phyloP scores from a whole-genome alignment of 2,888 invertebrate species.

The Ophion ellenae region DNA sequence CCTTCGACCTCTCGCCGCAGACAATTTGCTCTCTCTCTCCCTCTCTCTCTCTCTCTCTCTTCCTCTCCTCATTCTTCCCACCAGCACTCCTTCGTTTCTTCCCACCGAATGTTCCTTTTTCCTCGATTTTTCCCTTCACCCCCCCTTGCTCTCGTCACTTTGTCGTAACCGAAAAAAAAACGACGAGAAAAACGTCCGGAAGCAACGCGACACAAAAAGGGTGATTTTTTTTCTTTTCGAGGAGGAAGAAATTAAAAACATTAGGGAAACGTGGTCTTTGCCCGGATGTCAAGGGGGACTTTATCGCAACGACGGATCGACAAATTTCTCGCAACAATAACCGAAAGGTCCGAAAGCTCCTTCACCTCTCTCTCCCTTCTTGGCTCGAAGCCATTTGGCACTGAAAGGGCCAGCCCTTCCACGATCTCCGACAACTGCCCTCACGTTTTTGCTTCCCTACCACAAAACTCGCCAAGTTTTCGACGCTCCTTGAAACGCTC shows the following conservation, averaged over 20 bases:
- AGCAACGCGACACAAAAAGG: background rate
- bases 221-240: background rate
- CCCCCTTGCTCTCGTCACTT: background rate
- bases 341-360: too few species aligned
- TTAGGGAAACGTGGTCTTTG: too few species aligned
- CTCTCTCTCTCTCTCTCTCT: conserved; percentile 31
- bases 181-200: too few species aligned
- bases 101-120: background rate
- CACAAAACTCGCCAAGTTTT: background rate
- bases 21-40: conserved; percentile 52
- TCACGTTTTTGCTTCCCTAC: background rate
- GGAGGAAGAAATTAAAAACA: background rate
- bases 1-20: conserved; percentile 44
- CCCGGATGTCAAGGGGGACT: too few species aligned
- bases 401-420: too few species aligned
- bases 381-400: too few species aligned
- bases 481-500: background rate
- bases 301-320: too few species aligned
- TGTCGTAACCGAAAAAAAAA: background rate
- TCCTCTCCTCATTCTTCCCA: conserved; percentile 8
- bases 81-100: background rate
- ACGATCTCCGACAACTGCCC: too few species aligned
- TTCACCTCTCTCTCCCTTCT: too few species aligned
- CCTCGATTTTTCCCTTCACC: conserved; percentile 14
- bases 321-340: too few species aligned